Evolutionary conservation across 2,113 vertebrate species (phyloP).

Genomic region (Xenopus laevis): DNA sequence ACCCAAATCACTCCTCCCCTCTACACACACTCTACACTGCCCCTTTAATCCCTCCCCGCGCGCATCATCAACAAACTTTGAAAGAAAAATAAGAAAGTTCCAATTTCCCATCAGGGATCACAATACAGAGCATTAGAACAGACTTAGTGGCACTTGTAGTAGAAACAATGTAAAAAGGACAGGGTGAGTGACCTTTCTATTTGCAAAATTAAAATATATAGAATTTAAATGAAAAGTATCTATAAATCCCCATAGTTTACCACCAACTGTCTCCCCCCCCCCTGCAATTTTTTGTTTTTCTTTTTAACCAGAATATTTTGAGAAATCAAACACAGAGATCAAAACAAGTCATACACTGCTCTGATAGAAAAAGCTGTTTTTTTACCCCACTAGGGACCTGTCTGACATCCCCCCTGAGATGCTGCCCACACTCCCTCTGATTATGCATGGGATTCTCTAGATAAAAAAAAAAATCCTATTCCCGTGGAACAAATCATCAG

Average conservation of each 20-base stretch:
- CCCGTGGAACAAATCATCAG: neutral
- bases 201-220: neutral
- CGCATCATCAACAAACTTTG: neutral
- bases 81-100: neutral
- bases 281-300: too few species aligned
- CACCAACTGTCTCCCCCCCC: too few species aligned
- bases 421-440: neutral
- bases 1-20: neutral
- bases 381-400: neutral
- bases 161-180: neutral
- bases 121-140: constrained; percentile 12
- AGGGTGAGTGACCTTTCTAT: neutral
- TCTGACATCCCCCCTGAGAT: neutral
- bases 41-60: neutral
- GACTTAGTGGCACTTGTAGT: neutral
- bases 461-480: neutral
- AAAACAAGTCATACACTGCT: neutral
- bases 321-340: neutral
- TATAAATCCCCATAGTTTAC: neutral
- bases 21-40: neutral
- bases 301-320: too few species aligned
- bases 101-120: constrained; percentile 21
- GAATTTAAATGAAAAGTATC: too few species aligned
- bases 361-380: neutral
- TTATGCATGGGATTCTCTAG: neutral